These are phyloP conservation scores for Agriopis leucophaearia DNA, from an alignment of 2,888 invertebrate species.

Conservation along the genomic window DNA sequence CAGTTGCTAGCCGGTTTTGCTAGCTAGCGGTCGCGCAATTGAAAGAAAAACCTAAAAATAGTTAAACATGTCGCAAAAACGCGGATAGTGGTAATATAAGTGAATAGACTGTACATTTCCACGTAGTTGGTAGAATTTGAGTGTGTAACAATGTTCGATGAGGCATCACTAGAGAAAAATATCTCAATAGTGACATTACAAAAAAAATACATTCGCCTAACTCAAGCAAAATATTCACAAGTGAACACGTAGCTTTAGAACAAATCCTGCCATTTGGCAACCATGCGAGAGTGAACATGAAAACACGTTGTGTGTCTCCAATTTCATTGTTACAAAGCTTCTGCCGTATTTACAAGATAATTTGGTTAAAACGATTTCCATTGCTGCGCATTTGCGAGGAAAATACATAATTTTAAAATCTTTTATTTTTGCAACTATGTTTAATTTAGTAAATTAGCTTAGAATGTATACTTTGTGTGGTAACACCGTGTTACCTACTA, in stretches of 20 bases:
- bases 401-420: conserved; percentile 1
- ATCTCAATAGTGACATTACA: too few species aligned
- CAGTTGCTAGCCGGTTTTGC: too few species aligned
- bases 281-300: conserved; percentile 22
- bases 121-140: too few species aligned
- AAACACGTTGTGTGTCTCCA: conserved; percentile 13
- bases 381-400: conserved; percentile 10
- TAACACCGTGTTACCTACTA: too few species aligned
- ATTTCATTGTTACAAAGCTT: conserved; percentile 21
- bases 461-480: too few species aligned
- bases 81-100: too few species aligned
- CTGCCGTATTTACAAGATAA: conserved; percentile 22
- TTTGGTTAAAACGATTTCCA: conserved; percentile 17
- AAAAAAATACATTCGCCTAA: not conserved
- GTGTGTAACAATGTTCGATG: too few species aligned
- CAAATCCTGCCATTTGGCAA: conserved; percentile 8
- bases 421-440: not conserved
- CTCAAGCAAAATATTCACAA: not conserved
- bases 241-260: not conserved
- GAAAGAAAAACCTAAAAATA: too few species aligned
- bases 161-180: too few species aligned
- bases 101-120: too few species aligned
- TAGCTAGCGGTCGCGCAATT: too few species aligned
- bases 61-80: too few species aligned
- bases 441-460: not conserved